These are phyloP conservation scores for Choristoneura rosaceana DNA, from an alignment of 2,888 invertebrate genomes.

Conservation along the genomic window DNA sequence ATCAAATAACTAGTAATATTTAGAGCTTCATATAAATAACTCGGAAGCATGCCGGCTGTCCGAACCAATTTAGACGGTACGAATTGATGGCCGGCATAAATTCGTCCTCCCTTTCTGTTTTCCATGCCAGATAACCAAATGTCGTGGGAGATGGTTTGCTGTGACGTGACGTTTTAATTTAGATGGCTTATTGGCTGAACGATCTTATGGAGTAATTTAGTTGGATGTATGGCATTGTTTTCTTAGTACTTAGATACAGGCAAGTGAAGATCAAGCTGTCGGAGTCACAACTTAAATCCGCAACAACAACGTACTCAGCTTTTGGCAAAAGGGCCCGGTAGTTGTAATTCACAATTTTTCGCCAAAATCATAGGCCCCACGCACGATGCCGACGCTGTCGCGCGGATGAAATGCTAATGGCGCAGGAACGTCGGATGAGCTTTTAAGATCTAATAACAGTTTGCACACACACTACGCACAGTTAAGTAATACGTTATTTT, in stretches of 20 bases:
- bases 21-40: constrained; percentile 44
- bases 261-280: not conserved
- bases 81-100: constrained; percentile 61
- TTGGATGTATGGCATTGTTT: too few relatives aligned
- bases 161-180: constrained; percentile 23
- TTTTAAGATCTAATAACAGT: too few relatives aligned
- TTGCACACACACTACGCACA: too few relatives aligned
- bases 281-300: not conserved
- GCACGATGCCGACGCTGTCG: not conserved
- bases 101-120: constrained; percentile 53
- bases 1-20: constrained; percentile 18
- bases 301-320: too few relatives aligned
- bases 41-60: constrained; percentile 49
- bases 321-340: not conserved
- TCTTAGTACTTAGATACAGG: too few relatives aligned
- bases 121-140: constrained; percentile 51
- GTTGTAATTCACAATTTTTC: not conserved
- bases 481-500: too few relatives aligned
- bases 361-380: not conserved
- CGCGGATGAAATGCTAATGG: not conserved
- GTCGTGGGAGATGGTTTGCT: constrained; percentile 7
- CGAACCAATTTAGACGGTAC: constrained; percentile 57
- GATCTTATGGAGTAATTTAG: not conserved
- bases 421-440: not conserved
- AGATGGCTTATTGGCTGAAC: not conserved